A percentile compares a stretch with the other conserved stretches of the same genome.
Evolutionary conservation across 2,797 vertebrate species (phyloP).

Genomic region (Anas capensis): DNA sequence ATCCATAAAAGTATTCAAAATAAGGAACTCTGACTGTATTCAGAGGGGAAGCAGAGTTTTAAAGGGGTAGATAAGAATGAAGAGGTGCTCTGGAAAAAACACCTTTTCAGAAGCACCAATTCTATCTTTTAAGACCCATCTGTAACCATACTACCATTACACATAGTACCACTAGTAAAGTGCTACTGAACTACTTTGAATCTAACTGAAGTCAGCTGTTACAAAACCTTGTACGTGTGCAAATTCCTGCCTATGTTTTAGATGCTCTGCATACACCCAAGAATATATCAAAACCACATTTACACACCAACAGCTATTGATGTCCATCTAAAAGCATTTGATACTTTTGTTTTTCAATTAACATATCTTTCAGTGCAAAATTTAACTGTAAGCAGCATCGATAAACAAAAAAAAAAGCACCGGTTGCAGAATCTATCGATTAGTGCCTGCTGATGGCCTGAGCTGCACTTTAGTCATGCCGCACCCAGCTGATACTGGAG

Average conservation of each 20-base stretch:
- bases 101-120: neutral
- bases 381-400: constrained; percentile 56
- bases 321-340: constrained; percentile 37
- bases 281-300: constrained; percentile 2
- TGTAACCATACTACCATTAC: neutral
- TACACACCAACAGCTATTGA: constrained; percentile 15
- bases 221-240: neutral
- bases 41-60: neutral
- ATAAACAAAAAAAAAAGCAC: constrained; percentile 57
- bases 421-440: constrained; percentile 68
- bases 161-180: neutral
- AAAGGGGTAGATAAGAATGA: neutral
- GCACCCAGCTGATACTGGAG: constrained; percentile 86
- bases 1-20: neutral
- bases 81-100: neutral
- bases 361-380: constrained; percentile 41
- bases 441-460: constrained; percentile 81
- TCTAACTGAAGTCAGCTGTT: neutral
- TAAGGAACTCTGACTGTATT: neutral
- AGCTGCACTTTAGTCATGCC: constrained; percentile 85
- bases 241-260: constrained; percentile 11
- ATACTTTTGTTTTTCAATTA: constrained; percentile 42
- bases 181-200: neutral
- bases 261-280: neutral
- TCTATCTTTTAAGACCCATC: neutral